phyloP scores from a whole-genome alignment of 2,888 invertebrate species.

The Rapana venosa region DNA sequence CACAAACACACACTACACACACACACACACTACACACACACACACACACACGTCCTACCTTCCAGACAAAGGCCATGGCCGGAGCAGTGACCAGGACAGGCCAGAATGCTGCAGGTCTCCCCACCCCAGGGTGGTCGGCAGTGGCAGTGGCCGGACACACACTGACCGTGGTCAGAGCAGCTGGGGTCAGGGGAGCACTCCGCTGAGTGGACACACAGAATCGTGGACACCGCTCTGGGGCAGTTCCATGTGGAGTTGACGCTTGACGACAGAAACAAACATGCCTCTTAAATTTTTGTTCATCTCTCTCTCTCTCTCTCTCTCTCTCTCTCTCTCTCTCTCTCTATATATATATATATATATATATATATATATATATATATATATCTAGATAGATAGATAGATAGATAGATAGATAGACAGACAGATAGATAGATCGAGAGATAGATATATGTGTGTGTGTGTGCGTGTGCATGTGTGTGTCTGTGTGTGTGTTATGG shows the following conservation, averaged over 20 bases:
- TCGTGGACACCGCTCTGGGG: slow-evolving; percentile 45
- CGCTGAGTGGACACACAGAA: slow-evolving; percentile 76
- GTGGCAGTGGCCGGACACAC: slow-evolving; percentile 71
- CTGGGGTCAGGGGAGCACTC: slow-evolving; percentile 63
- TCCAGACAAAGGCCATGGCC: slow-evolving; percentile 72
- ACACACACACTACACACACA: too few relatives aligned
- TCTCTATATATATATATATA: too few relatives aligned
- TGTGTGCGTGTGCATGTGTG: too few relatives aligned
- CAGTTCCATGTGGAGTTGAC: slow-evolving; percentile 62
- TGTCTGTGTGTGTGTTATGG: too few relatives aligned
- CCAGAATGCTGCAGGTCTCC: slow-evolving; percentile 67
- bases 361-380: background rate
- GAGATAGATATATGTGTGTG: too few relatives aligned
- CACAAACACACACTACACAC: too few relatives aligned
- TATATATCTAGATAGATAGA: background rate
- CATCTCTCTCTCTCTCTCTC: too few relatives aligned
- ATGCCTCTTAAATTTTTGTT: background rate
- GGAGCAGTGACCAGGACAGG: slow-evolving; percentile 71
- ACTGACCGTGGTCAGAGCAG: slow-evolving; percentile 74
- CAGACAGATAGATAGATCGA: too few relatives aligned
- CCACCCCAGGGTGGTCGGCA: slow-evolving; percentile 74
- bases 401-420: too few relatives aligned
- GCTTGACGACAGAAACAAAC: slow-evolving; percentile 37
- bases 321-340: too few relatives aligned
- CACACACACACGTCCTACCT: slow-evolving; percentile 53